Evolutionary conservation across 2,888 invertebrate genomes (phyloP), one percentile per base, ranked within the genome.

Genomic region (Xestia rhomboidea): DNA sequence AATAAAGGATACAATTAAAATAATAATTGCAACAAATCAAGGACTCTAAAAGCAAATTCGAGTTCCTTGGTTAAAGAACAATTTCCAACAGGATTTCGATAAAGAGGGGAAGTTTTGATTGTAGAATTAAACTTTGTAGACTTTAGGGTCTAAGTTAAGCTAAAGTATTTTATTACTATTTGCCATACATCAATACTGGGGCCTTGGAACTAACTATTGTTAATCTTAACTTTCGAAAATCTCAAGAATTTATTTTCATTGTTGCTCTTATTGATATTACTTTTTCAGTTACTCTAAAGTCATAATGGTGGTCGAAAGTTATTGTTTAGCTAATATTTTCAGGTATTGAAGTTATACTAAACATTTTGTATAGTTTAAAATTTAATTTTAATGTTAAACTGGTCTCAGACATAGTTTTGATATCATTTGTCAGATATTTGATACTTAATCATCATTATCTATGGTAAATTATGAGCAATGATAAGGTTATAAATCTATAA

Each of bases 121-220:
- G 68, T 78, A 66, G 73, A 79, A 72, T 76, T 78, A 77, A 89
- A 84, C 80, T 84, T 87, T 60, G 64, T 70, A 72, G 76, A 77
- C 76, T 82, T 71, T 18, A 27, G 30, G 27, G 27, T 15, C 60
- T 38, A 54, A 68, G 38, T 73, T 57, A 81, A 68, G 64, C 69
- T 66, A 21, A 38, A 76, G 63, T 64, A 68, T 74, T 80, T 81
- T 75, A 68, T 75, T 74, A 71, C 30, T 69, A 68, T 73, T 69
- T 44, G 51, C 64, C 46, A 46, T 63, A 69, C 62, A 72, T 76
- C 66, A 77, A 79, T 79, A 76, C 78, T 83, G 51, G 27, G 6
- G 24, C 10, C 60, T 77, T 77, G 44, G n/a, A 11, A 38, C 24
- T 68, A 72, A 76, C 67, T 76, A 75, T 81, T 70, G 51, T 66